These are phyloP conservation scores for Bugula neritina DNA, from an alignment of 2,888 invertebrate species.

Conservation along the genomic window DNA sequence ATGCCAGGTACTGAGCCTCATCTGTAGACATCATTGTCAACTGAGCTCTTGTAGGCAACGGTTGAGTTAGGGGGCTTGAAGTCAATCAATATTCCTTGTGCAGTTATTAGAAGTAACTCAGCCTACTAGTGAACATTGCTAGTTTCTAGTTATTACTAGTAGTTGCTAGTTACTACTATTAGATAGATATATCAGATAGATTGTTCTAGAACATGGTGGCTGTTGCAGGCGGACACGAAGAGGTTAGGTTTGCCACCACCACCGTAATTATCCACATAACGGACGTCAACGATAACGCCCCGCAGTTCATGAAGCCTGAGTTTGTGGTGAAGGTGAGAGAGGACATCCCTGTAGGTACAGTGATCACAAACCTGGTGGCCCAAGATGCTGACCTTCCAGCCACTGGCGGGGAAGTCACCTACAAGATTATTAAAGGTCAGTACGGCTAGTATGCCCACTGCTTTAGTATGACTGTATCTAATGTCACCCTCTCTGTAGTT, in stretches of 20 bases:
- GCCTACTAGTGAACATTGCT: too few species aligned
- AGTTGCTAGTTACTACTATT: too few species aligned
- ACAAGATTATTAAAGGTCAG: slow-evolving; percentile 21
- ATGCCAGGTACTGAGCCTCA: slow-evolving; percentile 29
- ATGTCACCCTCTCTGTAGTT: too few species aligned
- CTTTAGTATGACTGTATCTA: not conserved
- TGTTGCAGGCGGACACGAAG: not conserved
- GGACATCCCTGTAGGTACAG: slow-evolving; percentile 80
- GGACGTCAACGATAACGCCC: slow-evolving; percentile 61
- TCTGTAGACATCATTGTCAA: too few species aligned
- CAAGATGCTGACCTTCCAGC: slow-evolving; percentile 76
- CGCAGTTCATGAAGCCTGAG: slow-evolving; percentile 35
- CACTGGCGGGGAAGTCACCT: slow-evolving; percentile 66
- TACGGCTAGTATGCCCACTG: not conserved
- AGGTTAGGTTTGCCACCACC: slow-evolving; percentile 27
- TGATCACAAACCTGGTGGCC: slow-evolving; percentile 75
- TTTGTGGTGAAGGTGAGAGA: slow-evolving; percentile 73
- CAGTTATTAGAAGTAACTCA: too few species aligned
- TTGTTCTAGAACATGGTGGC: too few species aligned
- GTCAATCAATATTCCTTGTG: too few species aligned
- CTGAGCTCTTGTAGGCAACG: too few species aligned
- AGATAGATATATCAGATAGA: too few species aligned
- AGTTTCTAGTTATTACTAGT: too few species aligned
- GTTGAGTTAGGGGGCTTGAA: too few species aligned
- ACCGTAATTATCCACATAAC: slow-evolving; percentile 32